Conservation (phyloP, 2,113 vertebrate species). For the Barbus barbus region DNA sequence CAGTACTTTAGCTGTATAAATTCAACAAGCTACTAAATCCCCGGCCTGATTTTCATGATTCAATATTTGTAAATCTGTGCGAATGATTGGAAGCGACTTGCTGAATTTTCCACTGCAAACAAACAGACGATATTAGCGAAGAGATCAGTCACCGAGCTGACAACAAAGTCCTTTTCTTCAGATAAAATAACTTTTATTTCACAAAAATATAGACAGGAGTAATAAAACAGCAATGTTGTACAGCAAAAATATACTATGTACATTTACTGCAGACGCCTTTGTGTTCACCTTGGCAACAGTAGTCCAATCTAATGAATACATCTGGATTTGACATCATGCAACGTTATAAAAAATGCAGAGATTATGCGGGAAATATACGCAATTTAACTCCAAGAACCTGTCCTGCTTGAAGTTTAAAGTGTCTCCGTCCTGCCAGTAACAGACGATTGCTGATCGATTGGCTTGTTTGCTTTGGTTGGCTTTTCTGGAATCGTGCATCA, state of each 20-base stretch:
- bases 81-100: neutral
- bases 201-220: slow-evolving; percentile 67
- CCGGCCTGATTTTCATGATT: slow-evolving; percentile 7
- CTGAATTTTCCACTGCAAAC: neutral
- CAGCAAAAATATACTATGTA: slow-evolving; percentile 67
- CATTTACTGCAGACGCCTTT: slow-evolving; percentile 67
- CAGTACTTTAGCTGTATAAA: neutral
- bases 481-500: neutral
- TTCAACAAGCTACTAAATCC: neutral
- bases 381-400: neutral
- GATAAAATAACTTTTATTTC: slow-evolving; percentile 80
- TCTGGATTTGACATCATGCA: slow-evolving; percentile 20
- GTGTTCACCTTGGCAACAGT: slow-evolving; percentile 41
- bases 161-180: slow-evolving; percentile 47
- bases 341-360: neutral
- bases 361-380: neutral
- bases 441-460: neutral
- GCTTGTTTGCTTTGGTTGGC: neutral
- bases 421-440: neutral
- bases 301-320: slow-evolving; percentile 40
- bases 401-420: neutral
- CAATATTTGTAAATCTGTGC: neutral
- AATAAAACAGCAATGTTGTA: slow-evolving; percentile 74
- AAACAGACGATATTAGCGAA: neutral
- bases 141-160: neutral